These are phyloP conservation scores for Todus mexicanus DNA, from an alignment of 2,797 vertebrate species.

Conservation along the genomic window DNA sequence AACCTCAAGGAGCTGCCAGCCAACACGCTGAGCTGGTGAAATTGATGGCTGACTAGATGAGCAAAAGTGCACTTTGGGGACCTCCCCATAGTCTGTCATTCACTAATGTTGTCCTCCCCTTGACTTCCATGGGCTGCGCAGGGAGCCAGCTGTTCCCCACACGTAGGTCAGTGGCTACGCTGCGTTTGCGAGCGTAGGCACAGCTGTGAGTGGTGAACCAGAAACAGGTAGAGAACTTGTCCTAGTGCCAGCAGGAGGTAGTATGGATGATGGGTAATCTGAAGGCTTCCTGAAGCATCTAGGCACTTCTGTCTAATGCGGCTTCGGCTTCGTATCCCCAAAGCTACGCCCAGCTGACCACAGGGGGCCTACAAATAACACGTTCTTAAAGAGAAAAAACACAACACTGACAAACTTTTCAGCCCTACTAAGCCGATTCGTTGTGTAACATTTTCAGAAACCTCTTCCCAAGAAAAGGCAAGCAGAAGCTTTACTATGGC, in stretches of 20 bases:
- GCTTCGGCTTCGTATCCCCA: neutral
- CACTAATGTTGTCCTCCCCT: slow-evolving; percentile 46
- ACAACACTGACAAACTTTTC: neutral
- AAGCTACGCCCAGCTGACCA: neutral
- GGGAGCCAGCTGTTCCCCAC: slow-evolving; percentile 45
- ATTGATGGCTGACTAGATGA: slow-evolving; percentile 46
- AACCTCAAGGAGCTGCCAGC: slow-evolving; percentile 44
- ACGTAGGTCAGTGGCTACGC: neutral
- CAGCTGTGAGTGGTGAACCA: slow-evolving; percentile 55
- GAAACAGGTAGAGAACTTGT: slow-evolving; percentile 35
- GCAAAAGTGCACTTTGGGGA: slow-evolving; percentile 56
- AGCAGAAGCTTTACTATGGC: neutral
- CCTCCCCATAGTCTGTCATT: slow-evolving; percentile 44
- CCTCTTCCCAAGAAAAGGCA: neutral
- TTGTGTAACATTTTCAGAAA: neutral
- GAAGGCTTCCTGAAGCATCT: neutral
- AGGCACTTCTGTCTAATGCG: neutral
- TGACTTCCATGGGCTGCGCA: slow-evolving; percentile 28
- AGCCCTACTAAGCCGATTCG: neutral
- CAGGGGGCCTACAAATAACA: neutral
- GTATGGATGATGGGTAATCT: neutral
- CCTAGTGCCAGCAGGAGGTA: neutral
- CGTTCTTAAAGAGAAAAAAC: neutral
- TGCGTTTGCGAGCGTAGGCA: neutral
- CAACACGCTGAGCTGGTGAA: slow-evolving; percentile 21